phyloP scores from a whole-genome alignment of 2,888 invertebrate species.

The Electrophaes corylata region DNA sequence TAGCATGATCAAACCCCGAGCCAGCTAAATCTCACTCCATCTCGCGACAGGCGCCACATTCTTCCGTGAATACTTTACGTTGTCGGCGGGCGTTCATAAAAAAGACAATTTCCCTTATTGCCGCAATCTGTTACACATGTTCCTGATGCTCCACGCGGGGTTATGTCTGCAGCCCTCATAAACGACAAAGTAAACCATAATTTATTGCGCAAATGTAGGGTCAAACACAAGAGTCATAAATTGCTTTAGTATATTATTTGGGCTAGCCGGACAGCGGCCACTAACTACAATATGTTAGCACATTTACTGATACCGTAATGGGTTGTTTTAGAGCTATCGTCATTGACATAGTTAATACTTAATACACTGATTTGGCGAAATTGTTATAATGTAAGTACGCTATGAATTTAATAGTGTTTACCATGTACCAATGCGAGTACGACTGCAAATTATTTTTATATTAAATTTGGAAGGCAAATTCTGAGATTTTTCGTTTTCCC shows the following conservation, averaged over 20 bases:
- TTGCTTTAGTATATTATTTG: constrained; percentile 71
- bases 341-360: background rate
- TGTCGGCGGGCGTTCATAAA: constrained; percentile 79
- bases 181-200: constrained; percentile 84
- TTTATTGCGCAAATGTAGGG: constrained; percentile 82
- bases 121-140: constrained; percentile 83
- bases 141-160: constrained; percentile 57
- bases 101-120: constrained; percentile 84
- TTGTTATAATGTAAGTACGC: too few relatives aligned
- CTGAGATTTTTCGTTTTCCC: too few relatives aligned
- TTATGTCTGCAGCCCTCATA: constrained; percentile 81
- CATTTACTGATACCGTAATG: constrained; percentile 37
- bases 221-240: constrained; percentile 76
- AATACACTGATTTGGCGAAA: too few relatives aligned
- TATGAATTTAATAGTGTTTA: too few relatives aligned
- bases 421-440: too few relatives aligned
- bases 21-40: constrained; percentile 48
- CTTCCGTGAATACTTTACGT: constrained; percentile 74
- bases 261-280: constrained; percentile 52
- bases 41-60: constrained; percentile 50
- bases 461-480: too few relatives aligned
- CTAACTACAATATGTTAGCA: constrained; percentile 47
- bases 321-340: constrained; percentile 31
- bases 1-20: constrained; percentile 17
- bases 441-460: too few relatives aligned